Conservation (phyloP, 2,113 vertebrate species). For the Mastomys natalensis region DNA sequence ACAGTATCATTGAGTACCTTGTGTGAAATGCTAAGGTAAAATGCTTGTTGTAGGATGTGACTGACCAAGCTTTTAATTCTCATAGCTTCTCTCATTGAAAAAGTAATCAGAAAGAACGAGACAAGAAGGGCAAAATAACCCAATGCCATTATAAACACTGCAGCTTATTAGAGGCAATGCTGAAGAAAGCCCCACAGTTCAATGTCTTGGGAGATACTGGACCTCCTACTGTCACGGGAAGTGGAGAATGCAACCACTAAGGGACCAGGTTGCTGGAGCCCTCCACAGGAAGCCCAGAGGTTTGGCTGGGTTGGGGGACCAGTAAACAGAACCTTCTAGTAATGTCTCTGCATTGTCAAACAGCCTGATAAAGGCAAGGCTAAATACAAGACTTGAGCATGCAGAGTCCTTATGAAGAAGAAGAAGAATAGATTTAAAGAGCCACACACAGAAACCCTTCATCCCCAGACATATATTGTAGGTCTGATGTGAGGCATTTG, state of each 20-base stretch:
- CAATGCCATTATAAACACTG: background rate
- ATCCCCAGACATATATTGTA: background rate
- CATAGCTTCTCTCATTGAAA: background rate
- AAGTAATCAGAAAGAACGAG: background rate
- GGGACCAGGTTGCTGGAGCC: background rate
- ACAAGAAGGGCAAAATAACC: background rate
- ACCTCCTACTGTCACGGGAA: background rate
- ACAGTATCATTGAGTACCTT: background rate
- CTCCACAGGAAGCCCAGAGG: background rate
- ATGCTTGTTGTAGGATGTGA: background rate
- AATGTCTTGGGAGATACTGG: background rate
- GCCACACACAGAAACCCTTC: background rate
- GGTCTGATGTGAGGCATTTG: background rate
- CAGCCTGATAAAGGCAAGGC: background rate
- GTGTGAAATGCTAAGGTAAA: background rate
- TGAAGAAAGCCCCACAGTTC: background rate
- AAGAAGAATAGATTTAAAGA: background rate
- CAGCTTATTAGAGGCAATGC: background rate
- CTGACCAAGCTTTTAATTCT: background rate
- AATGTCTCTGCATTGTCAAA: background rate
- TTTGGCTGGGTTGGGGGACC: background rate
- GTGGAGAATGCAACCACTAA: conserved; percentile 89
- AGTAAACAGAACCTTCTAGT: background rate
- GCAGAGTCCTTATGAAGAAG: background rate
- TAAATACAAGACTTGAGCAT: background rate